These are phyloP conservation scores for Sweltsa coloradensis DNA, from an alignment of 1,140 invertebrate genomes.

Conservation along the genomic window DNA sequence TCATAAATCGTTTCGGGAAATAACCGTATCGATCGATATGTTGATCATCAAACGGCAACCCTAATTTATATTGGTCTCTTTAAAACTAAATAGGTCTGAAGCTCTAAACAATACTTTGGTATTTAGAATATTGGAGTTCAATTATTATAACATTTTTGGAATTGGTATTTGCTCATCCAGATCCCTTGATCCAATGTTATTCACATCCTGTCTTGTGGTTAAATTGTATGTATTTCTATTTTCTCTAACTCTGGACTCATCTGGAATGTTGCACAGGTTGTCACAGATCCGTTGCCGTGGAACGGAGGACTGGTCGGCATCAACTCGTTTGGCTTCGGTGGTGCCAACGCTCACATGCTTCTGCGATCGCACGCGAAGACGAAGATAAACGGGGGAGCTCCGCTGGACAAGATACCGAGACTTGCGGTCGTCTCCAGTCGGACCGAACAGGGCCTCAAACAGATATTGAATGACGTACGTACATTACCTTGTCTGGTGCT, in stretches of 20 bases:
- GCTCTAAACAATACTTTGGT: too few species aligned
- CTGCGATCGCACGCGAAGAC: constrained; percentile 32
- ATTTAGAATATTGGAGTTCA: too few species aligned
- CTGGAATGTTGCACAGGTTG: constrained; percentile 33
- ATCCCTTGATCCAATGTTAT: too few species aligned
- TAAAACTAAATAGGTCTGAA: too few species aligned
- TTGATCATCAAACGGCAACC: too few species aligned
- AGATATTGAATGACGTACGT: constrained; percentile 28
- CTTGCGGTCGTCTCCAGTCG: constrained; percentile 39
- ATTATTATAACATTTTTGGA: not conserved
- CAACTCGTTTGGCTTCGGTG: constrained; percentile 61
- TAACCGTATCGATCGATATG: too few species aligned
- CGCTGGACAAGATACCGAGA: constrained; percentile 24
- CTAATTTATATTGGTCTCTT: too few species aligned
- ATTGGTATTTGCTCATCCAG: not conserved
- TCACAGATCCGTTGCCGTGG: constrained; percentile 38
- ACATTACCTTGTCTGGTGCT: too few species aligned
- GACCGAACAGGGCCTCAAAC: constrained; percentile 39
- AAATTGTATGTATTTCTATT: not conserved
- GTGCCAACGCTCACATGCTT: constrained; percentile 49
- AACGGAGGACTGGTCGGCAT: constrained; percentile 44
- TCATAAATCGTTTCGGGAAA: too few species aligned
- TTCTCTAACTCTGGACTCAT: too few species aligned
- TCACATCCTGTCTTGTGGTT: not conserved
- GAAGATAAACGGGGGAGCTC: constrained; percentile 19